phyloP scores from a whole-genome alignment of 2,888 invertebrate species.

The Hypomecis punctinalis region DNA sequence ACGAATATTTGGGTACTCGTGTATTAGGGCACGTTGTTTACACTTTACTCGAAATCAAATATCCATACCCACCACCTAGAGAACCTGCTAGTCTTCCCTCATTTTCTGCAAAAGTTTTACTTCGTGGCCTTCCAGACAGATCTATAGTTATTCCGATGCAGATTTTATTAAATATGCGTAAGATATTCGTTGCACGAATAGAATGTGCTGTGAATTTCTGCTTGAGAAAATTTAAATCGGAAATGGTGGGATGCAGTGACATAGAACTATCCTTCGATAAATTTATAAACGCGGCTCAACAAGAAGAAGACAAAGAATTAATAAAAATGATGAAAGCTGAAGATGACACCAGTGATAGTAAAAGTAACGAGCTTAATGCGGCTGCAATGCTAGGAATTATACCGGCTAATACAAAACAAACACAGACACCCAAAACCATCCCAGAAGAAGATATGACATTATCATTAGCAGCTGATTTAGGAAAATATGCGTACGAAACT shows the following conservation, averaged over 20 bases:
- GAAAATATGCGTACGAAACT: slow-evolving; percentile 83
- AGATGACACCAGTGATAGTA: slow-evolving; percentile 56
- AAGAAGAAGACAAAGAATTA: slow-evolving; percentile 67
- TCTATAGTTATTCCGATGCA: slow-evolving; percentile 72
- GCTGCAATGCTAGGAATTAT: slow-evolving; percentile 54
- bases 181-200: slow-evolving; percentile 74
- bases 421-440: slow-evolving; percentile 86
- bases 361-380: slow-evolving; percentile 58
- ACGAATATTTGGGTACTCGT: slow-evolving; percentile 71
- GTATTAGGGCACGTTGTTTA: slow-evolving; percentile 83
- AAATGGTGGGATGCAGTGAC: slow-evolving; percentile 79
- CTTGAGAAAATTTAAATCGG: slow-evolving; percentile 80
- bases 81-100: slow-evolving; percentile 68
- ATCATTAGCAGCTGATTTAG: slow-evolving; percentile 80
- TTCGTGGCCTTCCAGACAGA: slow-evolving; percentile 76
- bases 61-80: slow-evolving; percentile 69
- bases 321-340: slow-evolving; percentile 68
- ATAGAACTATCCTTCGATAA: slow-evolving; percentile 77
- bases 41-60: slow-evolving; percentile 78
- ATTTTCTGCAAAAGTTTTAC: slow-evolving; percentile 67
- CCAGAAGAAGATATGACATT: slow-evolving; percentile 85
- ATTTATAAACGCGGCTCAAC: slow-evolving; percentile 58
- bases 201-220: slow-evolving; percentile 86
- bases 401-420: slow-evolving; percentile 76
- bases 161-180: slow-evolving; percentile 65